Evolutionary conservation across 2,888 invertebrate genomes (phyloP).

Genomic region (Pachydiplax longipennis): DNA sequence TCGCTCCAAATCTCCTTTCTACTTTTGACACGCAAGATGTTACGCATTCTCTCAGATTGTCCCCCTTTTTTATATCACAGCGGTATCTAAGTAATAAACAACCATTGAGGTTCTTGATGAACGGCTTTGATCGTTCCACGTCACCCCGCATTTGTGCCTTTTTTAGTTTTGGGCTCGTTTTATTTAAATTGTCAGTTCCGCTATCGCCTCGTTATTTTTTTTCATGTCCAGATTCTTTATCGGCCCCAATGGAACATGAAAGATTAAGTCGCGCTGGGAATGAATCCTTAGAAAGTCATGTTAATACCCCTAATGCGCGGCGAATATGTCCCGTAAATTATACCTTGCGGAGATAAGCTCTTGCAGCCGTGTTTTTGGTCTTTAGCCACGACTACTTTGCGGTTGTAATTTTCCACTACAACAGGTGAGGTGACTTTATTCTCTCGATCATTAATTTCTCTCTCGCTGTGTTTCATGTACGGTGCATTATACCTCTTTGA

Average conservation of each 20-base stretch:
- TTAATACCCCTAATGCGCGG: background rate
- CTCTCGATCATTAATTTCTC: too few relatives aligned
- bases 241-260: background rate
- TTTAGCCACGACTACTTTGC: too few relatives aligned
- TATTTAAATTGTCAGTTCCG: background rate
- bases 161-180: background rate
- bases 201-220: background rate
- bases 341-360: background rate
- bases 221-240: background rate
- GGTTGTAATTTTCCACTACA: too few relatives aligned
- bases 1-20: too few relatives aligned
- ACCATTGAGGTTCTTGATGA: slow-evolving; percentile 4
- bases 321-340: background rate
- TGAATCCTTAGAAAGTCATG: background rate
- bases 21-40: background rate
- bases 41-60: background rate
- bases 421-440: too few relatives aligned
- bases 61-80: background rate
- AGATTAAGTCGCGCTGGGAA: background rate
- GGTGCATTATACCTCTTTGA: too few relatives aligned
- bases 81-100: slow-evolving; percentile 3
- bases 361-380: too few relatives aligned
- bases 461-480: too few relatives aligned
- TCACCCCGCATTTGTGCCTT: background rate
- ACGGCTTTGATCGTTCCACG: background rate